Evolutionary conservation across 2,797 vertebrate species (phyloP).

Genomic region (Hylomyscus alleni): DNA sequence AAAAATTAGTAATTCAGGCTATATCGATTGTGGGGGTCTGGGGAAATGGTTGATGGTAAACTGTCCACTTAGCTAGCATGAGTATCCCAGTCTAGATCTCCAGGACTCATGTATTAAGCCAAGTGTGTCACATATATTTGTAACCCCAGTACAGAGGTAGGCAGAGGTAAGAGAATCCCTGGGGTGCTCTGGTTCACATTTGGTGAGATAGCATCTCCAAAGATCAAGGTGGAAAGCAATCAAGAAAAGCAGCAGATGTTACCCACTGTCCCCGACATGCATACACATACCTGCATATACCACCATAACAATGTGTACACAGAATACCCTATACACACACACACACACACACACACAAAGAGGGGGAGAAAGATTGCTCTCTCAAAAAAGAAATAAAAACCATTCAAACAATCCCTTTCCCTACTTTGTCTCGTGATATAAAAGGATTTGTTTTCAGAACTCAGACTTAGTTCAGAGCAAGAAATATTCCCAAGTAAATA

Average conservation of each 20-base stretch:
- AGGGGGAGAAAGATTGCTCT: not conserved
- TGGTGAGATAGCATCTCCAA: not conserved
- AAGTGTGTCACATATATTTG: not conserved
- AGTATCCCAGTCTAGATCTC: not conserved
- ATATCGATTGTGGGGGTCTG: not conserved
- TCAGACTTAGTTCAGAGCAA: conserved; percentile 32
- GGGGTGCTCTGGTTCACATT: not conserved
- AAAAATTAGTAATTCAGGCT: conserved; percentile 36
- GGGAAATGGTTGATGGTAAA: not conserved
- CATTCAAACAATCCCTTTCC: not conserved
- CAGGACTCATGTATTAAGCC: not conserved
- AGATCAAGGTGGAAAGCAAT: not conserved
- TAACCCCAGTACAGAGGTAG: not conserved
- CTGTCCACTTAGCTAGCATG: not conserved
- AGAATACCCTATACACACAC: too few relatives aligned
- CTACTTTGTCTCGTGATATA: not conserved
- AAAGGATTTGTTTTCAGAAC: conserved; percentile 53
- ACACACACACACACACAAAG: too few relatives aligned
- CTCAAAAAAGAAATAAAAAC: conserved; percentile 5
- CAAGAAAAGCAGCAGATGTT: not conserved
- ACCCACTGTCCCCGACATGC: not conserved
- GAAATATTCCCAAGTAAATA: not conserved
- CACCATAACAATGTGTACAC: too few relatives aligned
- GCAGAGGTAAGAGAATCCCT: not conserved
- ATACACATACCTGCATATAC: too few relatives aligned